Percentiles rank a stretch among this genome's conserved stretches.
Conservation (phyloP, 2,113 vertebrate species). For the Sterrhoptilus dennistouni region DNA sequence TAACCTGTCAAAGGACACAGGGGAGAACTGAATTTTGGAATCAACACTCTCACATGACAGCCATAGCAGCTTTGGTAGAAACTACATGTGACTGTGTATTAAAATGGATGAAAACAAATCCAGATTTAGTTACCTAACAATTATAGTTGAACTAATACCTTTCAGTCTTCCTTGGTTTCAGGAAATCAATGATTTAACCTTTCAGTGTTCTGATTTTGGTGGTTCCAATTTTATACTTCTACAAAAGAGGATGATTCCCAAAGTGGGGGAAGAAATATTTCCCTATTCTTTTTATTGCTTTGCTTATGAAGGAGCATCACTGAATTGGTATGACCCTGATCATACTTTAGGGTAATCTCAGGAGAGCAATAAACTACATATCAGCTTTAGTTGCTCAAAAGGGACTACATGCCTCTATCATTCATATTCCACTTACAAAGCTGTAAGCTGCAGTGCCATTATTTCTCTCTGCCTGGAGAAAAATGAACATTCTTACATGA, state of each 20-base stretch:
- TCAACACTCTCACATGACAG: not conserved
- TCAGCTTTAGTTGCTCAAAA: not conserved
- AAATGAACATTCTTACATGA: slow-evolving; percentile 20
- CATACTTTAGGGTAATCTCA: not conserved
- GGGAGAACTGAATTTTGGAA: not conserved
- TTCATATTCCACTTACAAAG: slow-evolving; percentile 32
- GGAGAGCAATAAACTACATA: not conserved
- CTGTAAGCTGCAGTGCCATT: not conserved
- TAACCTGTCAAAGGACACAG: not conserved
- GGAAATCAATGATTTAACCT: not conserved
- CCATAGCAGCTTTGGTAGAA: not conserved
- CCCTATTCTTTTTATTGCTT: not conserved
- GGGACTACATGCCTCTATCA: not conserved
- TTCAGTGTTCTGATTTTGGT: not conserved
- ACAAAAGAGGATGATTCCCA: not conserved
- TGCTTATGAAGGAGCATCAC: not conserved
- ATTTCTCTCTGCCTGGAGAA: slow-evolving; percentile 18
- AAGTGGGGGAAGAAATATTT: not conserved
- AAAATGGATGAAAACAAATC: slow-evolving; percentile 36
- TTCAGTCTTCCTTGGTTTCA: not conserved
- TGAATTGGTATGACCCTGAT: not conserved
- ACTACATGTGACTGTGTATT: not conserved
- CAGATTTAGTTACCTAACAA: slow-evolving; percentile 7
- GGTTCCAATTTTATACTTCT: not conserved
- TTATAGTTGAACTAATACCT: not conserved